These are phyloP conservation scores for Takifugu bimaculatus DNA, from an alignment of 2,113 vertebrate genomes.

Conservation along the genomic window DNA sequence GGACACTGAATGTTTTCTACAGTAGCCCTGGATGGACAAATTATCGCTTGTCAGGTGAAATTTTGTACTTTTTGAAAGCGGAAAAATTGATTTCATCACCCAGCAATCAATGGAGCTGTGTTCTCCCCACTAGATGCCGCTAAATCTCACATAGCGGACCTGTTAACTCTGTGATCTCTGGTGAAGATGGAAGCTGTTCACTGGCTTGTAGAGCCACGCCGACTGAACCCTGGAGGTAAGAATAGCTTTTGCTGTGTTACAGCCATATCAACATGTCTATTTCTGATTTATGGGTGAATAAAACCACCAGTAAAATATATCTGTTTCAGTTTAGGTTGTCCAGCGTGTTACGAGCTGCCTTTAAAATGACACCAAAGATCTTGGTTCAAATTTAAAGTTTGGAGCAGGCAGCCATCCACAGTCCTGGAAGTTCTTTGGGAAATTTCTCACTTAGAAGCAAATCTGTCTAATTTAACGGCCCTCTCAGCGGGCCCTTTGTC, in stretches of 20 bases:
- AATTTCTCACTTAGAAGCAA: constrained; percentile 28
- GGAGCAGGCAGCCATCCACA: no score
- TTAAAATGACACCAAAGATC: constrained; percentile 2
- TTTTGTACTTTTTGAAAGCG: no score
- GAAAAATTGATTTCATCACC: no score
- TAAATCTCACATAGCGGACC: no score
- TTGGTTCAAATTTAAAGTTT: no score
- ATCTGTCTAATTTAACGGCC: constrained; percentile 27
- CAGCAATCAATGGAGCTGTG: no score
- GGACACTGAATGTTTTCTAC: no score
- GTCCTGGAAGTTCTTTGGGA: constrained; percentile 1
- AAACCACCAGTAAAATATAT: constrained; percentile 9
- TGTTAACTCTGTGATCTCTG: no score
- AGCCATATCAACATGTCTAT: constrained; percentile 1
- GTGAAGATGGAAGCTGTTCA: no score
- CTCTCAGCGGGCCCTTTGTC: constrained; percentile 25
- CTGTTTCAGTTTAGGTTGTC: constrained; percentile 15
- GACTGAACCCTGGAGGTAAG: background rate
- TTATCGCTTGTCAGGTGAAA: no score
- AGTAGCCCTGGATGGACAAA: no score
- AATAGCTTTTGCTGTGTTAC: constrained; percentile 8
- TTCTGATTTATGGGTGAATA: constrained; percentile 25
- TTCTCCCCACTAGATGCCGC: no score
- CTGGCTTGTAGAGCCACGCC: background rate
- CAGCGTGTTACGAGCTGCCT: constrained; percentile 4